Evolutionary conservation across 2,888 invertebrate species (phyloP).

Genomic region (Aplocera efformata): DNA sequence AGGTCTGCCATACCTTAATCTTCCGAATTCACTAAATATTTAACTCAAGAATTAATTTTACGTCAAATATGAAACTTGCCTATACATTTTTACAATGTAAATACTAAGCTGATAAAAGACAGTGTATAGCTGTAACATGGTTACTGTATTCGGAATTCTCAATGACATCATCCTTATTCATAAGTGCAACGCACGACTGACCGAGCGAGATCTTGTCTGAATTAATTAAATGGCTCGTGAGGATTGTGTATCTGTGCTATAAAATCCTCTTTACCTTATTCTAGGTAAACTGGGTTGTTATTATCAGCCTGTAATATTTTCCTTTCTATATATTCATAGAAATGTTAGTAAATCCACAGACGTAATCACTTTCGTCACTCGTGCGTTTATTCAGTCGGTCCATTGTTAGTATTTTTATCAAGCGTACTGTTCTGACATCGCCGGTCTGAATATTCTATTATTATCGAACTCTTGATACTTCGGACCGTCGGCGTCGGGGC

Average conservation of each 20-base stretch:
- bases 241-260: conserved; percentile 1
- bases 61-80: too few species aligned
- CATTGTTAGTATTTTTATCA: conserved; percentile 9
- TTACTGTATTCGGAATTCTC: conserved; percentile 20
- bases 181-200: conserved; percentile 21
- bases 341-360: background rate
- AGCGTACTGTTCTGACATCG: conserved; percentile 9
- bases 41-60: too few species aligned
- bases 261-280: background rate
- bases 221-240: conserved; percentile 8
- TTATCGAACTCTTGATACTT: conserved; percentile 4
- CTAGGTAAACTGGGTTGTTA: too few species aligned
- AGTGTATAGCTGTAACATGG: background rate
- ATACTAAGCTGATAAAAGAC: too few species aligned
- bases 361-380: conserved; percentile 2
- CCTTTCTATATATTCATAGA: background rate
- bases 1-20: too few species aligned
- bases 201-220: conserved; percentile 11
- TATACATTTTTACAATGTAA: too few species aligned
- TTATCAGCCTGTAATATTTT: too few species aligned
- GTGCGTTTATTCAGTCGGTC: conserved; percentile 5
- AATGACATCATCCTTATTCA: conserved; percentile 32
- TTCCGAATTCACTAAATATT: too few species aligned
- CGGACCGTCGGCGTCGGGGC: background rate
- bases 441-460: conserved; percentile 11